Percentiles rank a stretch among this genome's conserved stretches.
Evolutionary conservation across 2,797 vertebrate genomes (phyloP).

Genomic region (Esox masquinongy): DNA sequence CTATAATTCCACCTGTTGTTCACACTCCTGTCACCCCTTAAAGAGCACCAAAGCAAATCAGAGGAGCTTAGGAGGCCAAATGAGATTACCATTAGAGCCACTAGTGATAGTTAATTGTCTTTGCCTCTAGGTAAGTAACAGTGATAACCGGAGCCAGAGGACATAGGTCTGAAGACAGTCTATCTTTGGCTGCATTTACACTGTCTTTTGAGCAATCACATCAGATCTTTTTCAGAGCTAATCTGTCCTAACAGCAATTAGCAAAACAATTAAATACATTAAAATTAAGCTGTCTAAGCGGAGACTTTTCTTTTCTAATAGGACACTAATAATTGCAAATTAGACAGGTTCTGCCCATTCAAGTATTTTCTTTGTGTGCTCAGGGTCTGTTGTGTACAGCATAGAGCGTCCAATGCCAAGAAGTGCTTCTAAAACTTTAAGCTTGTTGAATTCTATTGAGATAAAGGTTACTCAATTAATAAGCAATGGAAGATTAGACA

Average conservation of each 20-base stretch:
- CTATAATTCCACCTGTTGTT: background rate
- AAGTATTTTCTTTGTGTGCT: background rate
- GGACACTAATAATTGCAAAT: too few relatives aligned
- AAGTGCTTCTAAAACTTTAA: background rate
- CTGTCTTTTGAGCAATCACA: too few relatives aligned
- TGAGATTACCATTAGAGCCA: constrained; percentile 58
- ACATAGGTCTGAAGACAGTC: constrained; percentile 4
- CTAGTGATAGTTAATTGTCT: constrained; percentile 73
- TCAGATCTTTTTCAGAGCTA: too few relatives aligned
- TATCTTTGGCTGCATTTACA: background rate
- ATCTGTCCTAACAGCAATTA: too few relatives aligned
- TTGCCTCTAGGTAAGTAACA: constrained; percentile 66
- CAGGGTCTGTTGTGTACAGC: background rate
- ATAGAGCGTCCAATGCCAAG: background rate
- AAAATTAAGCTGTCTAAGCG: too few relatives aligned
- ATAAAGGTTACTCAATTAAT: background rate
- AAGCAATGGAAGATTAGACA: constrained; percentile 1
- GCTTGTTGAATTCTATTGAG: constrained; percentile 1
- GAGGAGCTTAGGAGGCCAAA: constrained; percentile 62
- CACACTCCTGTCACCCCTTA: background rate
- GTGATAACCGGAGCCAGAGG: constrained; percentile 53
- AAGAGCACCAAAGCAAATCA: constrained; percentile 54
- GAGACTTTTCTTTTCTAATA: too few relatives aligned
- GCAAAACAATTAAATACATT: too few relatives aligned
- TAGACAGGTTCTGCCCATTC: background rate